A percentile compares a stretch with the other conserved stretches of the same genome.
phyloP scores from a whole-genome alignment of 2,888 invertebrate species.

The Hyalella azteca region DNA sequence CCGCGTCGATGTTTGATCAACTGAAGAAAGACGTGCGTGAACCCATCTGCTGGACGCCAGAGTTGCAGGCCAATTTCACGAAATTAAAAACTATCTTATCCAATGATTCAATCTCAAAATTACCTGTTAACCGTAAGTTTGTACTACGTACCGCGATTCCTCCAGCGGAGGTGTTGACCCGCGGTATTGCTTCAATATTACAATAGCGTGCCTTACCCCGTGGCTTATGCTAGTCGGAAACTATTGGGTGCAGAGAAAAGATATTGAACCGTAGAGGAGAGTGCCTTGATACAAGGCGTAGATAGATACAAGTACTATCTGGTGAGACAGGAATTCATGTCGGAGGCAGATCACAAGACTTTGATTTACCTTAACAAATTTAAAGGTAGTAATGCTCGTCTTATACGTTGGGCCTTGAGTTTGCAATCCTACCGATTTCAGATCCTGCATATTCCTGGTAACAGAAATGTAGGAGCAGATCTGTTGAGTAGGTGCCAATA shows the following conservation, averaged over 20 bases:
- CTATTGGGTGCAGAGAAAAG: background rate
- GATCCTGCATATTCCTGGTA: slow-evolving; percentile 5
- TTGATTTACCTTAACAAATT: no score
- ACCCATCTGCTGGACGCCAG: background rate
- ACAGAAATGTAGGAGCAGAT: slow-evolving; percentile 25
- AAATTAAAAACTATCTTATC: no score
- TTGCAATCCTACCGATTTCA: slow-evolving; percentile 24
- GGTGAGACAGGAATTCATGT: background rate
- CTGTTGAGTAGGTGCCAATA: slow-evolving; percentile 10
- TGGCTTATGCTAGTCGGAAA: slow-evolving; percentile 33
- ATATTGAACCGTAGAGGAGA: slow-evolving; percentile 38
- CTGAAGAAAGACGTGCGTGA: background rate
- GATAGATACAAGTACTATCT: slow-evolving; percentile 16
- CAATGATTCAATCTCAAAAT: no score
- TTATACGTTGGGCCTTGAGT: slow-evolving; percentile 6
- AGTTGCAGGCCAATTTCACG: no score
- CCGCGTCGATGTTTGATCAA: background rate
- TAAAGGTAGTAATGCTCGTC: background rate
- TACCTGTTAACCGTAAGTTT: no score
- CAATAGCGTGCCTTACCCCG: no score
- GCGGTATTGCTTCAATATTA: no score
- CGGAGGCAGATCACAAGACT: no score
- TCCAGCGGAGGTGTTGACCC: no score
- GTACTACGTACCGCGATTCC: no score
- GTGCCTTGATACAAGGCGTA: background rate